Conservation (phyloP, 2,797 vertebrate genomes). For the Hapalemur alaotrensis region DNA sequence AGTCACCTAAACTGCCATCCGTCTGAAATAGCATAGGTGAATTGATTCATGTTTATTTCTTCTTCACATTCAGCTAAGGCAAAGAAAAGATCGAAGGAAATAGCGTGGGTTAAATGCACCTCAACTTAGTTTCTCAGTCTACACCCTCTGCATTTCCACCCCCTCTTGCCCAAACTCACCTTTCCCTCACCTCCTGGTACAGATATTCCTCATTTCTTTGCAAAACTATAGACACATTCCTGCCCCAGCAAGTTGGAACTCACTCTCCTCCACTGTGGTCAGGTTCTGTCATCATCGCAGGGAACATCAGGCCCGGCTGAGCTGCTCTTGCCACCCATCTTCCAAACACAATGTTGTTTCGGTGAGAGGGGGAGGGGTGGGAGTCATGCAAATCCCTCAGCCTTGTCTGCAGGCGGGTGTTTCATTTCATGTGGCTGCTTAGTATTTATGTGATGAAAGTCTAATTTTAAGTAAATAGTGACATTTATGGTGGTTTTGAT, state of each 20-base stretch:
- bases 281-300: neutral
- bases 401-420: neutral
- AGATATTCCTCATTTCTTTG: neutral
- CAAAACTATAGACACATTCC: neutral
- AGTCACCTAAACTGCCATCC: neutral
- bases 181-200: neutral
- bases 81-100: neutral
- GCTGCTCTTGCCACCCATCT: neutral
- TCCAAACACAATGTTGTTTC: neutral
- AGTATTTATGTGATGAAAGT: constrained; percentile 27
- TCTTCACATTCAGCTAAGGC: neutral
- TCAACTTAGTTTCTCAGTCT: neutral
- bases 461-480: constrained; percentile 51
- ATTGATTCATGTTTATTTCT: neutral
- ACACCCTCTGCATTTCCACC: neutral
- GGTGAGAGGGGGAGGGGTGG: neutral
- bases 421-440: constrained; percentile 49
- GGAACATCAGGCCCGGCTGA: neutral
- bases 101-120: neutral
- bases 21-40: neutral
- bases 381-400: neutral
- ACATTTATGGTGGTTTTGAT: constrained; percentile 31
- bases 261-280: neutral
- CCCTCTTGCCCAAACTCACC: neutral
- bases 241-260: neutral